These are phyloP conservation scores for Euproctis similis DNA, from an alignment of 2,888 invertebrate genomes.

Conservation along the genomic window DNA sequence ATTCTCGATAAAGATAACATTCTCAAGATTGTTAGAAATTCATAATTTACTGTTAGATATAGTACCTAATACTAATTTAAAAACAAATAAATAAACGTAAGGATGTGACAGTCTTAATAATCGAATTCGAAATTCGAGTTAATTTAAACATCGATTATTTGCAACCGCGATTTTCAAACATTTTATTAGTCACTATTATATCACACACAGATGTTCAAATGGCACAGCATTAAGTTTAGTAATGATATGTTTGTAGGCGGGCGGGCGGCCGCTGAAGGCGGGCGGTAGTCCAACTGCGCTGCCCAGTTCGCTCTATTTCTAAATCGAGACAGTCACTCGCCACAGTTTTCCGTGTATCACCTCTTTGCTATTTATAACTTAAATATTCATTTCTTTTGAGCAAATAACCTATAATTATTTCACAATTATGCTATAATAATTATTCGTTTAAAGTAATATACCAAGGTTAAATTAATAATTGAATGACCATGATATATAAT, in stretches of 20 bases:
- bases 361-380: slow-evolving; percentile 62
- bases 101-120: too few species aligned
- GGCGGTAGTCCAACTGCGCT: slow-evolving; percentile 28
- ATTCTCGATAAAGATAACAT: too few species aligned
- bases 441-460: too few species aligned
- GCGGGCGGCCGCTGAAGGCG: slow-evolving; percentile 33
- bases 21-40: too few species aligned
- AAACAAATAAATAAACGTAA: too few species aligned
- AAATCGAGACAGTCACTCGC: slow-evolving; percentile 72
- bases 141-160: too few species aligned
- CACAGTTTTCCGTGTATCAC: slow-evolving; percentile 66
- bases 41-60: too few species aligned
- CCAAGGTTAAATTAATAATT: slow-evolving; percentile 1
- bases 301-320: slow-evolving; percentile 73
- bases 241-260: slow-evolving; percentile 25
- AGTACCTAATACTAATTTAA: too few species aligned
- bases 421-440: background rate
- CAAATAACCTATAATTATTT: slow-evolving; percentile 11
- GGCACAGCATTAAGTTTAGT: slow-evolving; percentile 22
- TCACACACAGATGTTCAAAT: slow-evolving; percentile 11
- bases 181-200: too few species aligned
- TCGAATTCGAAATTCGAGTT: too few species aligned
- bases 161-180: too few species aligned
- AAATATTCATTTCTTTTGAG: too few species aligned
- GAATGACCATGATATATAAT: slow-evolving; percentile 12